Evolutionary conservation across 2,888 invertebrate species (phyloP).

Genomic region (Chaitophorus viminalis): DNA sequence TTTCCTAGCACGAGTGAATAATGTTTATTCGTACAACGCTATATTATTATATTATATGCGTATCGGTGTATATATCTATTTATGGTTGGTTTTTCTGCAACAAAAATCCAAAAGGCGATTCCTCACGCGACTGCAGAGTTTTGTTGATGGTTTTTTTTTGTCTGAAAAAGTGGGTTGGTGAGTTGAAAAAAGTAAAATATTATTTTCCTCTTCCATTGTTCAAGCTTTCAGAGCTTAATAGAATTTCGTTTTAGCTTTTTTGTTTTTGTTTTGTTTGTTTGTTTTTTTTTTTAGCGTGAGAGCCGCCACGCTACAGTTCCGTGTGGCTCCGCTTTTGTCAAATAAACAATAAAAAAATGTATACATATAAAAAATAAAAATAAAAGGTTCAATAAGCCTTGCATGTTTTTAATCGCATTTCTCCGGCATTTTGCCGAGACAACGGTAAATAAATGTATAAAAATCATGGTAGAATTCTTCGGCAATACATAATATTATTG

Average conservation of each 20-base stretch:
- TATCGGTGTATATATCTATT: slow-evolving; percentile 31
- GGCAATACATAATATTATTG: slow-evolving; percentile 13
- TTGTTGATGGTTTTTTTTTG: slow-evolving; percentile 52
- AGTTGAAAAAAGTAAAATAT: slow-evolving; percentile 49
- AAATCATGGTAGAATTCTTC: slow-evolving; percentile 12
- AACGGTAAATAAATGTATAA: slow-evolving; percentile 42
- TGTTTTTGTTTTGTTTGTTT: slow-evolving; percentile 39
- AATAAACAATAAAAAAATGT: slow-evolving; percentile 61
- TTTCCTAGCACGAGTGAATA: background rate
- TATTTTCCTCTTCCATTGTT: slow-evolving; percentile 60
- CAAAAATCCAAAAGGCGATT: slow-evolving; percentile 54
- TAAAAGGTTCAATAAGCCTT: slow-evolving; percentile 57
- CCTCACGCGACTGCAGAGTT: slow-evolving; percentile 50
- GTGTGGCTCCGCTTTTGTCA: slow-evolving; percentile 58
- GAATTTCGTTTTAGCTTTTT: slow-evolving; percentile 58
- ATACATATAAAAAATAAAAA: slow-evolving; percentile 36
- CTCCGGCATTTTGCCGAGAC: slow-evolving; percentile 42
- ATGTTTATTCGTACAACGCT: background rate
- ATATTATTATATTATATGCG: slow-evolving; percentile 16
- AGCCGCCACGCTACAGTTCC: slow-evolving; percentile 46
- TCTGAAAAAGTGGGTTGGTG: slow-evolving; percentile 51
- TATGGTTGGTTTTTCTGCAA: slow-evolving; percentile 36
- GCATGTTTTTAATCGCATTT: slow-evolving; percentile 60
- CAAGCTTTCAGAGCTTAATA: slow-evolving; percentile 60
- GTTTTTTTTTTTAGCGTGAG: slow-evolving; percentile 41